Conservation (phyloP, 2,888 invertebrate genomes). For the Melanophora roralis region DNA sequence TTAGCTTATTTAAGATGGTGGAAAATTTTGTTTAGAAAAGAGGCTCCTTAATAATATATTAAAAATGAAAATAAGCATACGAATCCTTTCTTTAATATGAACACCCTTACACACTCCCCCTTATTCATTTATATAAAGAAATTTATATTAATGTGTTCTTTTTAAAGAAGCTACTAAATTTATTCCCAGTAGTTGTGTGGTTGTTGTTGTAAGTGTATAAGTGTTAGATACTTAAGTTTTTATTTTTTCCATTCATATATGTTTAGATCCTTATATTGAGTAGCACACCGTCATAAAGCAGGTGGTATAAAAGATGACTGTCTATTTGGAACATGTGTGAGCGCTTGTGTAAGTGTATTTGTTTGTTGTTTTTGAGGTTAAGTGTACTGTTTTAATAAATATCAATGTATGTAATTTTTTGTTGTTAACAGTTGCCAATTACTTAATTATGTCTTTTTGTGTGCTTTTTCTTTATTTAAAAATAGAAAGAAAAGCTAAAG, state of each 20-base stretch:
- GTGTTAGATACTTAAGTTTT: slow-evolving; percentile 58
- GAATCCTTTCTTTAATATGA: background rate
- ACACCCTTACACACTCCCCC: background rate
- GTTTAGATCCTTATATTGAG: slow-evolving; percentile 54
- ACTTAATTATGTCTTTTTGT: slow-evolving; percentile 63
- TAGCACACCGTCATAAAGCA: slow-evolving; percentile 23
- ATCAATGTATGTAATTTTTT: background rate
- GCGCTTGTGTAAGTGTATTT: background rate
- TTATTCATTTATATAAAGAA: slow-evolving; percentile 37
- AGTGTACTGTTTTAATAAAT: slow-evolving; percentile 64
- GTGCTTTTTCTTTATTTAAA: background rate
- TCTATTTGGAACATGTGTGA: background rate
- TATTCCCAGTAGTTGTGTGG: slow-evolving; percentile 21
- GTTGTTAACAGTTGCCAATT: slow-evolving; percentile 63
- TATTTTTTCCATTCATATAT: slow-evolving; percentile 33
- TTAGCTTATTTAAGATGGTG: slow-evolving; percentile 69
- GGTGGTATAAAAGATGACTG: slow-evolving; percentile 34
- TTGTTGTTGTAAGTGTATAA: slow-evolving; percentile 39
- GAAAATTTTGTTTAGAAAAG: slow-evolving; percentile 61
- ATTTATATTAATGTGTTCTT: slow-evolving; percentile 31
- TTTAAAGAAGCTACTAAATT: slow-evolving; percentile 50
- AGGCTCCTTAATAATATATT: slow-evolving; percentile 54
- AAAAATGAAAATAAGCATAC: slow-evolving; percentile 6
- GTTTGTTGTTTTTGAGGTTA: slow-evolving; percentile 63
- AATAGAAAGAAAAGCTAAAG: slow-evolving; percentile 33